Percentiles rank a stretch among this genome's conserved stretches.
Conservation (phyloP, 2,113 vertebrate species). For the Labeo rohita region DNA sequence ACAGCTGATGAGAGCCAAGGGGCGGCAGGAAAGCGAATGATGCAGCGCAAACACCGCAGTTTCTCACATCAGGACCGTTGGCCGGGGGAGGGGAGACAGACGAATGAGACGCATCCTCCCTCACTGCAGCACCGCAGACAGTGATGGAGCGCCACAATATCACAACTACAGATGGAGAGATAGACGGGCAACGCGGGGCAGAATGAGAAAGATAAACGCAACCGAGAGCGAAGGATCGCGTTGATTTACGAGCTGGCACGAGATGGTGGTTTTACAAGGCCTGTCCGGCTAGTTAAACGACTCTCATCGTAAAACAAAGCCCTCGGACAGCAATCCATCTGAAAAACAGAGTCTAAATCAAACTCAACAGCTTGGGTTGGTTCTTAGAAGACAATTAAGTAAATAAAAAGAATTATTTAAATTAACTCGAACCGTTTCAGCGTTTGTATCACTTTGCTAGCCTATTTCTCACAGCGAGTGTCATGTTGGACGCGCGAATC, state of each 20-base stretch:
- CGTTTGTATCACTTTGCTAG: no score
- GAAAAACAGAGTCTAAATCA: background rate
- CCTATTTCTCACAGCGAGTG: no score
- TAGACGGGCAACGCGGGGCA: background rate
- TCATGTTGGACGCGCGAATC: no score
- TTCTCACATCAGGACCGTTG: constrained; percentile 32
- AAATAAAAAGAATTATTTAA: background rate
- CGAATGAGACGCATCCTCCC: background rate
- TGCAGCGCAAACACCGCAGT: constrained; percentile 23
- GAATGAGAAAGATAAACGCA: background rate
- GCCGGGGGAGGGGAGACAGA: background rate
- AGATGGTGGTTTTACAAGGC: constrained; percentile 16
- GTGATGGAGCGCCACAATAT: constrained; percentile 2
- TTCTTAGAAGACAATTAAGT: background rate
- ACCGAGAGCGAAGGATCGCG: background rate
- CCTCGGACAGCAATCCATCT: background rate
- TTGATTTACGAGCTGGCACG: background rate
- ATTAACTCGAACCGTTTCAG: no score
- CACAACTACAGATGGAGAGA: constrained; percentile 22
- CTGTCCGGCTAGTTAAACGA: background rate
- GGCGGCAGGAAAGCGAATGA: constrained; percentile 31
- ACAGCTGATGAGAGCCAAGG: constrained; percentile 38
- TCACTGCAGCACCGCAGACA: constrained; percentile 7
- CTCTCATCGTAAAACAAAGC: constrained; percentile 22
- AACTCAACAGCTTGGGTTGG: background rate